Evolutionary conservation across 2,888 invertebrate genomes (phyloP).

Genomic region (Mimachlamys varia): DNA sequence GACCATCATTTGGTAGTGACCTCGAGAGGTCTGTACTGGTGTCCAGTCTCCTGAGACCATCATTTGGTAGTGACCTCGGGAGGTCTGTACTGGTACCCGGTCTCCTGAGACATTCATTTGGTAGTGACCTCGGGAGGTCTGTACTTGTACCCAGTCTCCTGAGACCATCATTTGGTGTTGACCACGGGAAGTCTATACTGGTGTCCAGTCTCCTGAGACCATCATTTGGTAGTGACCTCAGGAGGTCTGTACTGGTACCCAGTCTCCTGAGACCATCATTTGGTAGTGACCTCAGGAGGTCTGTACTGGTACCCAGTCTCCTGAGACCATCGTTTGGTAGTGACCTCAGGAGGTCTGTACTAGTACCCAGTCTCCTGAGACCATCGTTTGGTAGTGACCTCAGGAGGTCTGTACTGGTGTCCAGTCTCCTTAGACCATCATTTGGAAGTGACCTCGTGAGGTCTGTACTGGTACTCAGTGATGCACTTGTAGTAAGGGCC

Average conservation of each 20-base stretch:
- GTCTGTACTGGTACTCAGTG: too few species aligned
- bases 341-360: background rate
- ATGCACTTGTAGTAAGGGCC: too few species aligned
- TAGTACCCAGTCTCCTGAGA: conserved; percentile 45
- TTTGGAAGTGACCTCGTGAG: conserved; percentile 40
- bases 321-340: conserved; percentile 53
- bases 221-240: conserved; percentile 47
- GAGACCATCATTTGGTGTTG: conserved; percentile 53
- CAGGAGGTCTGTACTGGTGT: background rate
- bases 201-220: conserved; percentile 47
- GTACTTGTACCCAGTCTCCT: conserved; percentile 37
- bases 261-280: conserved; percentile 52
- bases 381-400: conserved; percentile 48
- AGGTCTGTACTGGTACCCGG: background rate
- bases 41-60: conserved; percentile 50
- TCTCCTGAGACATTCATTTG: conserved; percentile 52
- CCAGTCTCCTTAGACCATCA: conserved; percentile 50
- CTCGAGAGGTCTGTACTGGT: too few species aligned
- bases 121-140: background rate
- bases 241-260: background rate
- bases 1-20: conserved; percentile 50
- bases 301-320: conserved; percentile 37
- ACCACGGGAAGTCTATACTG: background rate
- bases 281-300: conserved; percentile 38
- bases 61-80: conserved; percentile 43